A percentile compares a stretch with the other conserved stretches of the same genome.
These are phyloP conservation scores for Habropoda laboriosa DNA, from an alignment of 1,140 invertebrate species.

Conservation along the genomic window DNA sequence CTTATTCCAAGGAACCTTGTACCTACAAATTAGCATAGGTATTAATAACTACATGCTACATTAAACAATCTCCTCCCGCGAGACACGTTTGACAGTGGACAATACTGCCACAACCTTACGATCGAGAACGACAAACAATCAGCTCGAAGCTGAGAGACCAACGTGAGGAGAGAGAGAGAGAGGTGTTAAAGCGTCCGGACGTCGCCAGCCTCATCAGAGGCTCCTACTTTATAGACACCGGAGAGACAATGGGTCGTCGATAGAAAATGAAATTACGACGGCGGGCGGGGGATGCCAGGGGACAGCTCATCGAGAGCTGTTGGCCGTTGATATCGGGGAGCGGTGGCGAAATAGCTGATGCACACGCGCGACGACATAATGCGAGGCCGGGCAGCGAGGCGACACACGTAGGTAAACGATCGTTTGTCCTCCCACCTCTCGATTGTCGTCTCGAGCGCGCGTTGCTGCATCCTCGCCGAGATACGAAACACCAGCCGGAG, in stretches of 20 bases:
- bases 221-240: conserved; percentile 24
- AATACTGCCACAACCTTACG: too few relatives aligned
- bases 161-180: too few relatives aligned
- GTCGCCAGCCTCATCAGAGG: not conserved
- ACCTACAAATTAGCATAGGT: too few relatives aligned
- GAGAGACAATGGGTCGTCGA: conserved; percentile 45
- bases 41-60: too few relatives aligned
- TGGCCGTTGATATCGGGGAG: not conserved
- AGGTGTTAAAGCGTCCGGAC: conserved; percentile 4
- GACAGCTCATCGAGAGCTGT: conserved; percentile 27
- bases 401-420: conserved; percentile 75
- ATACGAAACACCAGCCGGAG: conserved; percentile 51
- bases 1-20: too few relatives aligned
- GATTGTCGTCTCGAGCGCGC: conserved; percentile 72
- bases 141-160: too few relatives aligned
- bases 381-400: conserved; percentile 34
- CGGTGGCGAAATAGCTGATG: conserved; percentile 54
- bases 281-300: too few relatives aligned
- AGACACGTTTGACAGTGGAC: too few relatives aligned
- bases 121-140: too few relatives aligned
- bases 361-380: conserved; percentile 44
- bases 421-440: conserved; percentile 78
- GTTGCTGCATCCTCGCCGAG: conserved; percentile 75
- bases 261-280: conserved; percentile 59
- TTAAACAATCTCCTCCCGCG: too few relatives aligned